These are phyloP conservation scores for Ara ararauna DNA, from an alignment of 2,797 vertebrate genomes.

Conservation along the genomic window DNA sequence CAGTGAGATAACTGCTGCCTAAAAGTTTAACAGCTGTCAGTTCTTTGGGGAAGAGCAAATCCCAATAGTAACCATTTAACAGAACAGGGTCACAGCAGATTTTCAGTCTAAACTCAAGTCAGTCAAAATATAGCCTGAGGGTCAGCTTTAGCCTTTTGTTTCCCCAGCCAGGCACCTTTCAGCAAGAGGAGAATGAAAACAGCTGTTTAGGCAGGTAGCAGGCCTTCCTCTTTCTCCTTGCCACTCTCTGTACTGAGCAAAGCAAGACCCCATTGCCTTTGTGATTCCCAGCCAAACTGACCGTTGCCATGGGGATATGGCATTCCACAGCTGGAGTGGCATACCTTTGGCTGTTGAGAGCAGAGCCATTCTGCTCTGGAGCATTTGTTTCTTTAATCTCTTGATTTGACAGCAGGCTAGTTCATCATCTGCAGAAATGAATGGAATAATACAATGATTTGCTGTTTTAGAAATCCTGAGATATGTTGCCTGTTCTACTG, in stretches of 20 bases:
- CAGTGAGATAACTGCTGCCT: not conserved
- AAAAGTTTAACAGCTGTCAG: not conserved
- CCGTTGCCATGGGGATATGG: fast-evolving
- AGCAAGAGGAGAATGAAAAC: not conserved
- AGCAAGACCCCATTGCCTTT: not conserved
- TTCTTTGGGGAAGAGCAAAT: not conserved
- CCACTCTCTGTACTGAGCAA: not conserved
- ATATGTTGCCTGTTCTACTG: not conserved
- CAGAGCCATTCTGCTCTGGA: not conserved
- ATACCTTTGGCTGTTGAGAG: not conserved
- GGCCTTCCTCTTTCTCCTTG: not conserved
- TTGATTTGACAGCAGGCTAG: not conserved
- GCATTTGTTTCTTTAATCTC: not conserved
- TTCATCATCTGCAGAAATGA: not conserved
- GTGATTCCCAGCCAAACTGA: not conserved
- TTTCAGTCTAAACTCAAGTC: not conserved
- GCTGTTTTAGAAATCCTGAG: not conserved
- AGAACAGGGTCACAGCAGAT: not conserved
- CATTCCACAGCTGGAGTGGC: not conserved
- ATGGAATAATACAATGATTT: not conserved
- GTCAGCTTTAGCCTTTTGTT: not conserved
- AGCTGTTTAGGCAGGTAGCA: not conserved
- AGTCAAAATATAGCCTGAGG: not conserved
- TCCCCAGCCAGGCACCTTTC: not conserved
- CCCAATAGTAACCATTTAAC: not conserved